Base-by-base conservation (phyloP, 2,797 vertebrate species). In the Aythya fuligula region DNA sequence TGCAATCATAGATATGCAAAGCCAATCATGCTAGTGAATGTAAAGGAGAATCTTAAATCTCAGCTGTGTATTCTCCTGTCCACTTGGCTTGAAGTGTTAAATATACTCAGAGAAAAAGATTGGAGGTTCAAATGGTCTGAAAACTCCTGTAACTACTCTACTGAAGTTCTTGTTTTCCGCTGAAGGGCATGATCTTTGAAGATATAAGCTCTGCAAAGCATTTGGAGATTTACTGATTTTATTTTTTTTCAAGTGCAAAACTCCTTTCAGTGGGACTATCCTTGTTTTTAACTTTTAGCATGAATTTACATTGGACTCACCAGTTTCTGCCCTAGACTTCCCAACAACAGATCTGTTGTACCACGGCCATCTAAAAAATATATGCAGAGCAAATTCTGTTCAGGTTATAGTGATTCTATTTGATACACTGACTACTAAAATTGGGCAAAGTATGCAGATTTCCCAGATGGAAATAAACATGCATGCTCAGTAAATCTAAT, bases 391-490 rank as follows among this genome's bases (percentile, higher is more conserved):
- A 87, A 93, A 71, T 93, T 92, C 67, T 73, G 7, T 67, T 92
- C 60, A 34, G 75, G 74, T 74, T 94, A 11, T 65, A 62, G 41
- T 20, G 41, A 56, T 90, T 91, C 41, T 70, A 54, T 84, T 93
- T 69, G 85, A 88, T 93, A 90, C 65, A 86, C 32, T 19, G 84
- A 45, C 58, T 86, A 70, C 91, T 95, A 91, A 94, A 95, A 86
- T 56, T 58, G 82, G 93, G 83, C 94, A 39, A 93, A 75, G 76
- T 39, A 70, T 90, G 78, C 94, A 96, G 90, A 95, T 60, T 94
- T 96, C 76, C 85, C 95, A 96, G 89, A 96, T 96, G 95, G 96
- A 94, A 96, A 83, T 93, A 94, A 94, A 88, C 78, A 71, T 94
- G 57, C 82, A 86, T 85, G 32, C 79, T 65, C 38, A 70, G 82